Evolutionary conservation across 2,113 vertebrate species (phyloP).

Genomic region (Chaetops frenatus): DNA sequence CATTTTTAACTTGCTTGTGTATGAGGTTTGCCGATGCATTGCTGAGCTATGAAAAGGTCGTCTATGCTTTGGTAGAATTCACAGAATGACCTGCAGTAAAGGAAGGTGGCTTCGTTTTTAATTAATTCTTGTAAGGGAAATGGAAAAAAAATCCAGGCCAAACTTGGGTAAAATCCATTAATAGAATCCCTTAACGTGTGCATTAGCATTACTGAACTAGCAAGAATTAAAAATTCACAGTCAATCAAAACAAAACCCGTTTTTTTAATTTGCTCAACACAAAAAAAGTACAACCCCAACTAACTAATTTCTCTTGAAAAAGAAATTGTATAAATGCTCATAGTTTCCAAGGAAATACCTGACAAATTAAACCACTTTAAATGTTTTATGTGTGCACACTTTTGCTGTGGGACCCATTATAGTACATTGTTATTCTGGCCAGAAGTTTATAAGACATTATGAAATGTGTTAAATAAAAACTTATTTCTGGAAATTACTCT

Average conservation of each 20-base stretch:
- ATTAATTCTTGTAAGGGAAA: not conserved
- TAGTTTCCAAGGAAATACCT: not conserved
- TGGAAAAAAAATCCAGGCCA: not conserved
- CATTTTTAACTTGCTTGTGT: not conserved
- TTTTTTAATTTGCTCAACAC: not conserved
- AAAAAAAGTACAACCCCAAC: not conserved
- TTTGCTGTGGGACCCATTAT: not conserved
- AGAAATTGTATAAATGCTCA: not conserved
- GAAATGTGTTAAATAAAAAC: not conserved
- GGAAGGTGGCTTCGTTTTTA: not conserved
- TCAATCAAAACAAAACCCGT: not conserved
- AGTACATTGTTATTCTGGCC: not conserved
- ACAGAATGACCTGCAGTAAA: not conserved
- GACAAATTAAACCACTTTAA: not conserved
- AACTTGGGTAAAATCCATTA: not conserved
- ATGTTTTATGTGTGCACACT: not conserved
- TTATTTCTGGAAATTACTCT: not conserved
- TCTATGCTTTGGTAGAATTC: not conserved
- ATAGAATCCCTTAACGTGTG: not conserved
- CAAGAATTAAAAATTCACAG: not conserved
- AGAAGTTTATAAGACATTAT: not conserved
- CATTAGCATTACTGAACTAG: not conserved
- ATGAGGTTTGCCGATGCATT: not conserved
- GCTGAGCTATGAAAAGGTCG: not conserved
- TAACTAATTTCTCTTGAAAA: not conserved